Evolutionary conservation across 2,797 vertebrate genomes (phyloP).

Genomic region (Serranus cabrilla): DNA sequence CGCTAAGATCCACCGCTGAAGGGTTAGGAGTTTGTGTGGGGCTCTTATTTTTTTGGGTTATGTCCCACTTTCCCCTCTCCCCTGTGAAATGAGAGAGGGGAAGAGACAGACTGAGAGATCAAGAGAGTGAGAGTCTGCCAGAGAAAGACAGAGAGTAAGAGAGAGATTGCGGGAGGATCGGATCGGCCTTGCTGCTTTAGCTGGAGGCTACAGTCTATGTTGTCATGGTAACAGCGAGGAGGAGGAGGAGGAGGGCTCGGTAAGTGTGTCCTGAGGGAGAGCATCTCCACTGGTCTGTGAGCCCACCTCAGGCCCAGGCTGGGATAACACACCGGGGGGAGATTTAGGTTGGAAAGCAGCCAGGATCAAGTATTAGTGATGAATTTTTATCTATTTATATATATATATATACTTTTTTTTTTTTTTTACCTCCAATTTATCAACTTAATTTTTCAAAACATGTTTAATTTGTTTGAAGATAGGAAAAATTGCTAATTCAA

Average conservation of each 20-base stretch:
- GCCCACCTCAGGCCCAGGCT: constrained; percentile 65
- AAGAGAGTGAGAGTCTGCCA: constrained; percentile 54
- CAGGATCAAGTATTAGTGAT: constrained; percentile 17
- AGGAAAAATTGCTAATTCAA: not conserved
- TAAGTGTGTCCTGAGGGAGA: constrained; percentile 72
- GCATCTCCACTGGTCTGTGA: constrained; percentile 63
- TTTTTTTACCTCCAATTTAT: constrained; percentile 13
- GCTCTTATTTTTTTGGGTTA: constrained; percentile 52
- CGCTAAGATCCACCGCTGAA: constrained; percentile 24
- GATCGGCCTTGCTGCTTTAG: constrained; percentile 71
- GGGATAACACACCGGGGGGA: constrained; percentile 46
- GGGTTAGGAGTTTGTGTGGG: constrained; percentile 53
- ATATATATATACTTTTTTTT: constrained; percentile 27
- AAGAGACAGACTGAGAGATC: constrained; percentile 64
- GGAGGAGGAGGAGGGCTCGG: constrained; percentile 60
- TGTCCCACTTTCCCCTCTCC: constrained; percentile 68
- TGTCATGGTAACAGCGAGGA: constrained; percentile 85
- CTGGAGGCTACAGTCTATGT: constrained; percentile 80
- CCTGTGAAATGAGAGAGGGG: constrained; percentile 49
- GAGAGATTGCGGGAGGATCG: constrained; percentile 44
- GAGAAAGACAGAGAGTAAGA: constrained; percentile 29
- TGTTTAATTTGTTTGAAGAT: not conserved
- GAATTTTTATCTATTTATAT: too few relatives aligned
- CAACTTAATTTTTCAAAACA: not conserved
- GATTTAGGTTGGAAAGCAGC: constrained; percentile 40